These are phyloP conservation scores for Trigoniulus corallinus DNA, from an alignment of 1,140 invertebrate genomes.

Conservation along the genomic window DNA sequence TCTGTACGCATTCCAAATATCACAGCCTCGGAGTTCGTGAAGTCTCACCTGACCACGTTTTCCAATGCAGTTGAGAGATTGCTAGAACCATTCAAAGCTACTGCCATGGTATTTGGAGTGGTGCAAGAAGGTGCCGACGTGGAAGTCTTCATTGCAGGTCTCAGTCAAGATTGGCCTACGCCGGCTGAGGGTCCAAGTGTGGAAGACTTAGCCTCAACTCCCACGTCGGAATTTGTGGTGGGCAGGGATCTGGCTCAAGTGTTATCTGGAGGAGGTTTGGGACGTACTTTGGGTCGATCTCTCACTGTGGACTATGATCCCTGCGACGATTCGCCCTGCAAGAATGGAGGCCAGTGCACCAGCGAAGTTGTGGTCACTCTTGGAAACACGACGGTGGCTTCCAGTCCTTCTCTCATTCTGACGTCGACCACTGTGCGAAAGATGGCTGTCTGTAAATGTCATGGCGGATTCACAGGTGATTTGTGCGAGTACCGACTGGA, in stretches of 20 bases:
- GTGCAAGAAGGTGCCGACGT: constrained; percentile 30
- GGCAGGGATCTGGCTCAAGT: background rate
- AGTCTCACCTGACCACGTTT: constrained; percentile 51
- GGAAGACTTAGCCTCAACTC: too few species aligned
- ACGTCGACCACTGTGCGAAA: constrained; percentile 59
- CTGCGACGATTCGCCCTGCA: constrained; percentile 22
- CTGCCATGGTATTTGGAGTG: constrained; percentile 42
- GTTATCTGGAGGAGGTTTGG: background rate
- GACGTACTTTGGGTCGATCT: background rate
- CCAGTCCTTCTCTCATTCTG: constrained; percentile 58
- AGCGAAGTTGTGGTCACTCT: constrained; percentile 49
- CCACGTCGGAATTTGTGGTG: too few species aligned
- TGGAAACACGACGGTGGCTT: constrained; percentile 38
- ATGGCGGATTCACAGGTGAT: constrained; percentile 55
- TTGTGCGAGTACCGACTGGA: constrained; percentile 67
- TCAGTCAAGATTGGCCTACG: constrained; percentile 31
- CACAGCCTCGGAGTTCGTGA: constrained; percentile 52
- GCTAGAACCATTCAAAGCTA: constrained; percentile 27
- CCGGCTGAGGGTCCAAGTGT: constrained; percentile 39
- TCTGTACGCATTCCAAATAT: constrained; percentile 54
- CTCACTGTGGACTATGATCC: constrained; percentile 19
- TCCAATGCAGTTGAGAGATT: constrained; percentile 45
- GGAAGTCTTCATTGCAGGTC: constrained; percentile 50
- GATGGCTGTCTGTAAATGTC: constrained; percentile 60
- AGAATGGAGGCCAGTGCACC: constrained; percentile 38